A percentile compares a stretch with the other conserved stretches of the same genome.
Evolutionary conservation across 2,113 vertebrate species (phyloP).

Genomic region (Taurulus bubalis): DNA sequence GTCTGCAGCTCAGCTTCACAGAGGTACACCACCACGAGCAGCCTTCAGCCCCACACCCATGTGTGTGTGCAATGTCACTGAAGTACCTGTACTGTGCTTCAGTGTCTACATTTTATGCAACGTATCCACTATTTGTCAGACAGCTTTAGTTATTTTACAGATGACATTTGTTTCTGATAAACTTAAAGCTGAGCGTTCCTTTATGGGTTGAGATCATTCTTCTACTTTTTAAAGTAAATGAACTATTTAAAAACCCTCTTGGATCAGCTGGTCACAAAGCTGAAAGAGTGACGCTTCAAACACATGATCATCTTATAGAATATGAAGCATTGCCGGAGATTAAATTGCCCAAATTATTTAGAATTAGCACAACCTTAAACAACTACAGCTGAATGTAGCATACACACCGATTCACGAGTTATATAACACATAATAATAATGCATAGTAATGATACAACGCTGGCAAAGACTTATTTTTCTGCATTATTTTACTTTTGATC

Average conservation of each 20-base stretch:
- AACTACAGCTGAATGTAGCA: too few relatives aligned
- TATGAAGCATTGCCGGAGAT: not conserved
- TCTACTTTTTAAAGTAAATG: too few relatives aligned
- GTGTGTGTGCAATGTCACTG: not conserved
- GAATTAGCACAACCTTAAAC: too few relatives aligned
- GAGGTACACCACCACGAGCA: constrained; percentile 82
- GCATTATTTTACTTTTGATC: not conserved
- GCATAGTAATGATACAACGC: not conserved
- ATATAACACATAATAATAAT: not conserved
- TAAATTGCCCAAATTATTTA: not conserved
- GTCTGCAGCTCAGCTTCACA: constrained; percentile 85
- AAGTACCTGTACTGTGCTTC: not conserved
- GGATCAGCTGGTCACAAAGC: too few relatives aligned
- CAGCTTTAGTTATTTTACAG: not conserved
- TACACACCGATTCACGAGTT: not conserved
- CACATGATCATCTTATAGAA: not conserved
- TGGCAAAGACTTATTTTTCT: not conserved
- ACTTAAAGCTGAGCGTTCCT: too few relatives aligned
- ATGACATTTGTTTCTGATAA: not conserved
- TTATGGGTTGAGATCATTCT: too few relatives aligned
- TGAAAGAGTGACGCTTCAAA: not conserved
- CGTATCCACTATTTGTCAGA: not conserved
- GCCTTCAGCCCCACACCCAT: not conserved
- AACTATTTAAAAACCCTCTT: too few relatives aligned
- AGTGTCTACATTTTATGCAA: not conserved